Base-by-base conservation (phyloP, 2,888 invertebrate species). In the Meloe dianella region DNA sequence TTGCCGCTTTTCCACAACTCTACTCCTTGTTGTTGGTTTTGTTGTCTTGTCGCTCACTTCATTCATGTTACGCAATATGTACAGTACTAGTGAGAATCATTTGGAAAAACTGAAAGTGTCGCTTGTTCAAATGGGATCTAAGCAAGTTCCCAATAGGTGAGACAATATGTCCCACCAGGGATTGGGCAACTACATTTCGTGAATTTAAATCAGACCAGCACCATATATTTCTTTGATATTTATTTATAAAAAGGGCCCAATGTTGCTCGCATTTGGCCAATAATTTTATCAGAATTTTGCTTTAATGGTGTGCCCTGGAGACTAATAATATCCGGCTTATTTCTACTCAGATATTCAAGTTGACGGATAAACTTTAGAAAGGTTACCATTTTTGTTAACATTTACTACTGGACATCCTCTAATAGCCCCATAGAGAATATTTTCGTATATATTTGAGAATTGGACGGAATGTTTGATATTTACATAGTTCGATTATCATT, bases 281-380 rank as follows among this genome's bases (percentile, higher is more conserved):
- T 74, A 73, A 75, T 75, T 74, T 70, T 61, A 71, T 65, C 66
- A 71, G 71, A 74, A 64, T 75, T 74, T 67, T 58, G 63, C 59
- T 60, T 66, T 69, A 68, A 71, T 71, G 71, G 66, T 32, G 20
- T 38, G 17, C 68, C 64, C 72, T n/a, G 22, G 70, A 67, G 72
- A 60, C 60, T 54, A 68, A 72, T 72, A 72, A 68, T 65, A 64
- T 60, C 14, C 32, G 64, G 72, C 70, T 70, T 72, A 68, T 72
- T 72, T 67, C 68, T 60, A 61, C 29, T 57, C 59, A 63, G 63
- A 68, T 68, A 68, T 65, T 65, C 68, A 63, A 67, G 62, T 68
- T 61, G 64, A 41, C 10, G 68, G 58, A 62, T 68, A 68, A 68
- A 68, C 68, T 68, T 68, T 68, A 61, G 58, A 66, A 68, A 68